Evolutionary conservation across 2,113 vertebrate genomes (phyloP), one percentile per base, ranked within the genome.

Genomic region (Neodontobutis hainanensis): DNA sequence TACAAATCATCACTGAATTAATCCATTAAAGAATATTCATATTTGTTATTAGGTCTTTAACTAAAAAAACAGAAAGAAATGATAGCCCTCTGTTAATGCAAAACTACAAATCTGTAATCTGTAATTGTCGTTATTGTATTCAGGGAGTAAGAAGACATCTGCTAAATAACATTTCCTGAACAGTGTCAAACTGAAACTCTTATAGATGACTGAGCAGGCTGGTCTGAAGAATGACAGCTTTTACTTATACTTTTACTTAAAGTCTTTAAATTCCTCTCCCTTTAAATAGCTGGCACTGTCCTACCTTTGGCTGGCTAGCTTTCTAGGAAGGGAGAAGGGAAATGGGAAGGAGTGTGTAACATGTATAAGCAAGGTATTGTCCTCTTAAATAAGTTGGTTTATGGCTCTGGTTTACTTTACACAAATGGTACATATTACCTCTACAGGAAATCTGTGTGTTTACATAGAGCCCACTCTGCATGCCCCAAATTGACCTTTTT

Each of bases 401-500:
- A 27, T 75, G 60, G 48, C 34, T 66, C 46, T 77, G 80, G 65
- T 85, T 79, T 73, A 64, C 55, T 73, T 80, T 75, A 53, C 76
- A 51, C 47, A 36, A 65, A 48, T 16, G 43, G 27, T 68, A 61
- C 11, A 3, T 51, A 43, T 63, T 74, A 81, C 78, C 80, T 75
- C 59, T 71, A 47, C 64, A 65, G 73, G 73, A 77, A 73, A 46
- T 68, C 53, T 47, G 42, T 71, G 51, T 79, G 76, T 75, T 80
- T 83, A 84, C 58, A 87, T 35, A 76, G 47, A 42, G 56, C 38
- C 49, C 53, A 63, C 81, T 84, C 68, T 85, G 61, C 61, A 47
- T 15, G 11, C n/a, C 50, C 38, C 47, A 61, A 70, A 71, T 67
- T 61, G 70, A 56, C 43, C 35, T 55, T 70, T 76, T 50, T 68